Base-by-base conservation (phyloP, 2,888 invertebrate genomes). In the Toxonevra muliebris region DNA sequence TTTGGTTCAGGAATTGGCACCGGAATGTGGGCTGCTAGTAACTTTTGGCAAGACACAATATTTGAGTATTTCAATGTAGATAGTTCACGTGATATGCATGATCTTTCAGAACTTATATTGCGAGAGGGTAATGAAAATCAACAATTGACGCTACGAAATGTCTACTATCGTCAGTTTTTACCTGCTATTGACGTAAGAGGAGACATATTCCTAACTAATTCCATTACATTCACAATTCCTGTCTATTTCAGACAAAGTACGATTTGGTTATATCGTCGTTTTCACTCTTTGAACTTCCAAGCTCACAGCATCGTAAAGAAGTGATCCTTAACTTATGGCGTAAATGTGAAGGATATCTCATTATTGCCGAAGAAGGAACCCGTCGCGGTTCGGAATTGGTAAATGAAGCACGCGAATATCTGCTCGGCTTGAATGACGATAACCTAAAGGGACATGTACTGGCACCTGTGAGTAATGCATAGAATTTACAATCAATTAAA, bases 1-100 rank as follows among this genome's bases (percentile, higher is more conserved):
- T 96, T 94, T 84, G 98, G 97, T 0, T 94, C 96, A 7, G 98
- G 98, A 0, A 86, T 94, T 5, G 97, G 96, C 0, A 92, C 94
- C 0, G 93, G 90, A 0, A 89, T 91, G 64, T 96, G 96, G 96
- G 97, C 94, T 0, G 90, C 91, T 0, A 90, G 91, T 76, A 82
- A 86, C 4, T 86, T 88, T 15, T 98, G 96, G 96, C 86, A 87
- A 10, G 85, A 88, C 0, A 83, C 88, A 19, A 87, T 97, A 42
- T 89, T 88, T 77, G 97, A 98, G 85, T 94, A 93, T 81, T 92
- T 92, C 75, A 92, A 93, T 80, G 92, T 97, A 0, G 98, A 98
- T 79, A 86, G 89, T 8, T 96, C 96, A 0, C 79, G 87, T 0
- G 86, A 90, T 20, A 96, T 97, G 94, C 93, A 93, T 76, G 92